These are phyloP conservation scores for Anolis apletophallus DNA, from an alignment of 2,797 vertebrate genomes.

Conservation along the genomic window DNA sequence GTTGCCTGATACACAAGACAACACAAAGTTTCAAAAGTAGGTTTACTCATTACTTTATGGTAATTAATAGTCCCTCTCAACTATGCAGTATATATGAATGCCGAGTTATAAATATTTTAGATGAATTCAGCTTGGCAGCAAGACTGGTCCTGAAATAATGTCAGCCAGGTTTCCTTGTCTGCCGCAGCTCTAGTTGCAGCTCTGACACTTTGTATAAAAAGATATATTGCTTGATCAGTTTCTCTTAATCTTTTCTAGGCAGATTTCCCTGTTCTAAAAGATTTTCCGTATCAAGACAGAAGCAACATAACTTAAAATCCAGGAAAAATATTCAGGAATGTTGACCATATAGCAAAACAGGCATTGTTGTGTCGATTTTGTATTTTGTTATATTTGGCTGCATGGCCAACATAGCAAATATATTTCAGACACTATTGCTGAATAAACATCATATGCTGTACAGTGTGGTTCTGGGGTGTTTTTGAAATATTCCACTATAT, in stretches of 20 bases:
- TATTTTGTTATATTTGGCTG: too few species aligned
- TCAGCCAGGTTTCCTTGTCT: background rate
- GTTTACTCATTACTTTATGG: background rate
- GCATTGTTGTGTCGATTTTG: too few species aligned
- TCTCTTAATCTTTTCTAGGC: background rate
- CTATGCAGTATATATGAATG: background rate
- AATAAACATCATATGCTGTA: background rate
- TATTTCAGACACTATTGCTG: background rate
- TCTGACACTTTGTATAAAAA: background rate
- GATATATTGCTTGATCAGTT: background rate
- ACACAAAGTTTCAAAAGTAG: background rate
- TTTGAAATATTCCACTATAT: background rate
- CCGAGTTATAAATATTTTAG: background rate
- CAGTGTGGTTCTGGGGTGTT: background rate
- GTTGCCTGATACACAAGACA: conserved; percentile 38
- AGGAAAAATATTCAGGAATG: too few species aligned
- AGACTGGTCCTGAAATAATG: background rate
- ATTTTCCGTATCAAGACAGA: background rate
- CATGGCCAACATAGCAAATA: too few species aligned
- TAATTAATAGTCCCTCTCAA: background rate
- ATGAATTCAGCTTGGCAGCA: background rate
- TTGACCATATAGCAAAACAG: too few species aligned
- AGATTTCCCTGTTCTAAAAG: background rate
- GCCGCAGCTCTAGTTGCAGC: background rate
- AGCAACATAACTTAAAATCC: too few species aligned